These are phyloP conservation scores for Pristionchus mayeri DNA, from an alignment of 2,888 invertebrate genomes.

Conservation along the genomic window DNA sequence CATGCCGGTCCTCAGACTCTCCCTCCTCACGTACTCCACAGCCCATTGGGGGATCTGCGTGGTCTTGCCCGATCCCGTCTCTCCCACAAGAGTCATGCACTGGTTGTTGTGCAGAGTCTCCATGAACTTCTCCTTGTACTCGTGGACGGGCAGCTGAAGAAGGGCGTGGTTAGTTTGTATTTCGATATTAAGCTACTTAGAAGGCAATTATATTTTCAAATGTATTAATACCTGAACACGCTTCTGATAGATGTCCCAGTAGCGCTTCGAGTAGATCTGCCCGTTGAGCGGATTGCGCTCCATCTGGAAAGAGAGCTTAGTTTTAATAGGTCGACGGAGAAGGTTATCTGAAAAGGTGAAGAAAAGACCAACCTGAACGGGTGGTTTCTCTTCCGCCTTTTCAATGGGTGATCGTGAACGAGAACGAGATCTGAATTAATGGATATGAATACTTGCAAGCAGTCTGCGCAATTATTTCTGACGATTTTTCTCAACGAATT, in stretches of 20 bases:
- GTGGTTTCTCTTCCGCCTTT: not conserved
- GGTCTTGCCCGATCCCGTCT: conserved; percentile 99
- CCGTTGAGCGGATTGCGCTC: conserved; percentile 85
- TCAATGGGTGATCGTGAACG: conserved; percentile 51
- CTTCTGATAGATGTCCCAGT: conserved; percentile 90
- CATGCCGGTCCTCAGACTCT: conserved; percentile 28
- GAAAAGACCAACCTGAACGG: not conserved
- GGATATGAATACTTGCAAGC: no score
- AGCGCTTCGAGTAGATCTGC: conserved; percentile 89
- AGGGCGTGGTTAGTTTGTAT: conserved; percentile 78
- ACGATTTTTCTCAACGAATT: no score
- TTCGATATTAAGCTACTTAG: no score
- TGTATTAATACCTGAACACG: conserved; percentile 84
- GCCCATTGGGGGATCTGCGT: conserved; percentile 97
- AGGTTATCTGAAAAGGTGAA: no score
- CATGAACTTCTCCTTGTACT: conserved; percentile 95
- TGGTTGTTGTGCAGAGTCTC: conserved; percentile 92
- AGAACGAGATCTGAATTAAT: conserved; percentile 3
- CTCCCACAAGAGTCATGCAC: conserved; percentile 86
- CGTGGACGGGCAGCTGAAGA: conserved; percentile 90
- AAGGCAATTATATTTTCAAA: no score
- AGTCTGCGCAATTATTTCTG: no score
- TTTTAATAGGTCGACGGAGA: no score
- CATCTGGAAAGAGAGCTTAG: not conserved
- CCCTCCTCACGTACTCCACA: conserved; percentile 77